Conservation (phyloP, 2,113 vertebrate genomes). For the Rhineura floridana region DNA sequence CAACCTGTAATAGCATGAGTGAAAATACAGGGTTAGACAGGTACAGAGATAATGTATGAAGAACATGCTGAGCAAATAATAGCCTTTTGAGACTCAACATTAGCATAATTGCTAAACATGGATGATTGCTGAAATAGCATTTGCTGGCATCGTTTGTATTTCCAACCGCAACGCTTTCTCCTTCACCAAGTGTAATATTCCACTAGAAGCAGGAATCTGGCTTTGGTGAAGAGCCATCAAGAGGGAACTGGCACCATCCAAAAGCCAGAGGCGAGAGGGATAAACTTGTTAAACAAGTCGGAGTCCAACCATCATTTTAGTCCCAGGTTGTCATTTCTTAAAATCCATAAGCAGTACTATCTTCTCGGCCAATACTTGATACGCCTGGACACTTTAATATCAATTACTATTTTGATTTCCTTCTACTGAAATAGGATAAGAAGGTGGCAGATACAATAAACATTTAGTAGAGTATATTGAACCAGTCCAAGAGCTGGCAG, state of each 20-base stretch:
- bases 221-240: conserved; percentile 48
- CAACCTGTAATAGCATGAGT: conserved; percentile 69
- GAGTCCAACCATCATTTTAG: conserved; percentile 34
- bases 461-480: conserved; percentile 53
- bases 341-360: conserved; percentile 57
- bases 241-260: conserved; percentile 46
- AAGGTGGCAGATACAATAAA: conserved; percentile 65
- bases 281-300: conserved; percentile 47
- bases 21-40: conserved; percentile 77
- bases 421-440: conserved; percentile 64
- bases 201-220: conserved; percentile 51
- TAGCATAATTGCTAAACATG: conserved; percentile 84
- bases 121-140: conserved; percentile 81
- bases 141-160: conserved; percentile 71
- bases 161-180: conserved; percentile 68
- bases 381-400: conserved; percentile 74
- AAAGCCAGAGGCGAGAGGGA: conserved; percentile 38
- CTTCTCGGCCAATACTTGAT: conserved; percentile 67
- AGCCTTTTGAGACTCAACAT: conserved; percentile 79
- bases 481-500: conserved; percentile 52
- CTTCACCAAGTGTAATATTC: conserved; percentile 42
- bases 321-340: conserved; percentile 53
- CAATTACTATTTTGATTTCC: conserved; percentile 76
- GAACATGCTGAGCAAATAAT: conserved; percentile 80
- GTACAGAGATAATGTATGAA: conserved; percentile 75